Evolutionary conservation across 2,113 vertebrate genomes (phyloP).

Genomic region (Cryptomyrus ogoouensis): DNA sequence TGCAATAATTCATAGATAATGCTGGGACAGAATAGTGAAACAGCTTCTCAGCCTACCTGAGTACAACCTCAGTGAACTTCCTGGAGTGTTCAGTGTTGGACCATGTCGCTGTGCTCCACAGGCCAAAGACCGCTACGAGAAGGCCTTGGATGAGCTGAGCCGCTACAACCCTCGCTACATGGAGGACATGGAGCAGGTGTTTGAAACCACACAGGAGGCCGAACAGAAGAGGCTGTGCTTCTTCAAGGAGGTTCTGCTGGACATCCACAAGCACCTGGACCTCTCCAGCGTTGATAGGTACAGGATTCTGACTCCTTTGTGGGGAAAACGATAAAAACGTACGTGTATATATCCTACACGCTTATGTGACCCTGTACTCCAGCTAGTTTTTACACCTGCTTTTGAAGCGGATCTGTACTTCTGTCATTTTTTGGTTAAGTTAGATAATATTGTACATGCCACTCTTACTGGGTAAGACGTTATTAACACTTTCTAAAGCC

Average conservation of each 20-base stretch:
- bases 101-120: slow-evolving; percentile 35
- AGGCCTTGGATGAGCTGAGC: slow-evolving; percentile 84
- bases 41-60: neutral
- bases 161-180: slow-evolving; percentile 94
- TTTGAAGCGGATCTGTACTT: neutral
- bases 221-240: slow-evolving; percentile 78
- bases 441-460: neutral
- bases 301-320: neutral
- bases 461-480: neutral
- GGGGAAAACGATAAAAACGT: neutral
- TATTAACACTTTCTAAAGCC: neutral
- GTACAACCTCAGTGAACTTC: neutral
- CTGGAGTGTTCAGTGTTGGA: neutral
- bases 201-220: slow-evolving; percentile 84
- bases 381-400: neutral
- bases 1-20: neutral
- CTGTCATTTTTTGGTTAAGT: neutral
- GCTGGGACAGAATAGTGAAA: neutral
- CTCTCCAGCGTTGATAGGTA: slow-evolving; percentile 80
- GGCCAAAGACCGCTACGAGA: slow-evolving; percentile 80
- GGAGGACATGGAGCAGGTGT: slow-evolving; percentile 99
- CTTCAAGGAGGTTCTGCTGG: slow-evolving; percentile 85
- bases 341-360: neutral
- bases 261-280: slow-evolving; percentile 85
- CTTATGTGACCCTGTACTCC: neutral